Conservation (phyloP, 2,888 invertebrate species). For the Cephonodes hylas region DNA sequence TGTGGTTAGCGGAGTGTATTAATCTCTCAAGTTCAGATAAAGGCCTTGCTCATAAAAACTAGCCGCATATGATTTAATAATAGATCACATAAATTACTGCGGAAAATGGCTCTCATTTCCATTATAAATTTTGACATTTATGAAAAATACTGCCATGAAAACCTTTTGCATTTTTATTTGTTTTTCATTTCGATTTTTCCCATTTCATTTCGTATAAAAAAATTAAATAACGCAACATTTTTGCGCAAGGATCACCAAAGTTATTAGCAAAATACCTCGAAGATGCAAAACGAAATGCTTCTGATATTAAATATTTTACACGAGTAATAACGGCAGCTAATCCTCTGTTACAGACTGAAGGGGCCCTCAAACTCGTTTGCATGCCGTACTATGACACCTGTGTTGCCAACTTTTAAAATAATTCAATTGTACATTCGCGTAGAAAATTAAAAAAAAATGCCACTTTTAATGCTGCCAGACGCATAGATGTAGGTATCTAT, state of each 20-base stretch:
- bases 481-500: too few species aligned
- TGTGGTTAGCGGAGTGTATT: too few species aligned
- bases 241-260: not conserved
- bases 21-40: too few species aligned
- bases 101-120: too few species aligned
- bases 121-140: too few species aligned
- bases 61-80: too few species aligned
- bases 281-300: not conserved
- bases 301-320: not conserved
- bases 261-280: not conserved
- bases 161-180: too few species aligned
- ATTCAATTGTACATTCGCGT: slow-evolving; percentile 20
- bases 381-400: slow-evolving; percentile 37
- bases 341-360: slow-evolving; percentile 31
- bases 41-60: too few species aligned
- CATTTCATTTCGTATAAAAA: not conserved
- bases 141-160: too few species aligned
- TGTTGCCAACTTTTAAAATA: slow-evolving; percentile 30
- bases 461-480: too few species aligned
- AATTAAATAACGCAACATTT: not conserved
- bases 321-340: slow-evolving; percentile 16
- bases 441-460: too few species aligned
- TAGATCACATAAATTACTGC: too few species aligned
- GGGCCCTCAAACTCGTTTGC: slow-evolving; percentile 35
- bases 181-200: not conserved